Evolutionary conservation across 2,113 vertebrate genomes (phyloP), one percentile per base, ranked within the genome.

Genomic region (Danionella cerebrum): DNA sequence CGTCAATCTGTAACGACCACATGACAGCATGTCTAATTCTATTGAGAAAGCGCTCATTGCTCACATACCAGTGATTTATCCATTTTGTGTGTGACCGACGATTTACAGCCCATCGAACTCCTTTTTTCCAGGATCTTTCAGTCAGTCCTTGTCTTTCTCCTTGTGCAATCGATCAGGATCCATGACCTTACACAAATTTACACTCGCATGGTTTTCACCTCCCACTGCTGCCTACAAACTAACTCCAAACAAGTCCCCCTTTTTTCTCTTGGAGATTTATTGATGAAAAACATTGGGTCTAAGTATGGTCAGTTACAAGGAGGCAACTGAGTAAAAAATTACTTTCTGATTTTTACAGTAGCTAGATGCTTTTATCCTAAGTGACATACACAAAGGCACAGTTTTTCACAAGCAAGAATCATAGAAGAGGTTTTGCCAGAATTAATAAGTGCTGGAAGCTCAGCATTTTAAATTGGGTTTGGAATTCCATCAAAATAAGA

Each of bases 201-300:
- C 11, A 67, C 77, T 78, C 58, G 66, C 66, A 73, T 52, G 64
- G 69, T 63, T 84, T 87, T 87, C 73, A 45, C 76, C 83, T 84
- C 76, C 79, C 57, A 64, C 63, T 27, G 63, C 36, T 82, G 80
- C 86, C 80, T 83, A 83, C 83, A 84, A 85, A 86, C 82, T 84
- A 60, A 59, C 58, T 59, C 45, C 59, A 67, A 38, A 60, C 14
- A 9, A 50, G 25, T 47, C 31, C 59, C 50, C 58, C 19, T 52
- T 44, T 36, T 11, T 47, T 52, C 50, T 5, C 9, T 1, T 14
- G 29, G 50, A 52, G 25, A 31, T 31, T 31, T 18, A 31, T 31
- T 8, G 25, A 52, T 52, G 50, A 27, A 52, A 27, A 14, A 16
- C 50, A 52, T 2, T 1, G 5, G 31, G 8, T 29, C 9, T 4